Base-by-base conservation (phyloP, 1,140 invertebrate genomes). In the Monochamus saltuarius region DNA sequence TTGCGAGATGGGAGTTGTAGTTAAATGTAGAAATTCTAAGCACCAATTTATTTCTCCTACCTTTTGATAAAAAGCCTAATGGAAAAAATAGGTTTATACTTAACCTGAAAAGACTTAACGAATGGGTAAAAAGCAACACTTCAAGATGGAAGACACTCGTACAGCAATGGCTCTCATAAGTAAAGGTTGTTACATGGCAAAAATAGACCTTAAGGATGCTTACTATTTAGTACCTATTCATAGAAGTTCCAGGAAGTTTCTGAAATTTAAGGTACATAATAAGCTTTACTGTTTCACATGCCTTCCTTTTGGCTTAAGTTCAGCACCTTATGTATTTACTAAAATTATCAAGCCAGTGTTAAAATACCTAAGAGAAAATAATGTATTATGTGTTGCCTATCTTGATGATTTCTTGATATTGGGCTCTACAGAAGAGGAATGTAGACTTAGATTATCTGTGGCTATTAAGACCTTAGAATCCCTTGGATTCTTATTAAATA, bases 171-270 rank as follows among this genome's bases (percentile, higher is more conserved):
- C 36, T 8, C 10, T 68, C 50, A 65, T 73, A 19, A 57, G 49
- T 7, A 37, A 17, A 39, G 42, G 62, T 46, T 64, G 49, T 37
- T 72, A 42, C 47, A 68, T 73, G 64, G 58, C 51, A 8, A 57
- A 64, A 9, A 55, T 74, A 16, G 71, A 74, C 50, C 43, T 71
- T 16, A 59, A 69, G 65, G 69, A 74, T 55, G 70, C 64, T 1
- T 74, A 71, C 47, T 70, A 61, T 61, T 22, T 63, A 11, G 17
- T 73, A 13, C 49, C 36, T 8, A 34, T 58, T 47, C 3, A 47
- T 29, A 42, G 17, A 22, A 16, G 6, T 13, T 22, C 8, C 43
- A 54, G 42, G 35, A 70, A 70, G 50, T 69, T 58, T 53, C 50
- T 70, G 29, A 39, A 63, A 14, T 72, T 72, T 43, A 16, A 29